Percentiles rank a stretch among this genome's conserved stretches.
These are phyloP conservation scores for Hypena proboscidalis DNA, from an alignment of 2,888 invertebrate species.

Conservation along the genomic window DNA sequence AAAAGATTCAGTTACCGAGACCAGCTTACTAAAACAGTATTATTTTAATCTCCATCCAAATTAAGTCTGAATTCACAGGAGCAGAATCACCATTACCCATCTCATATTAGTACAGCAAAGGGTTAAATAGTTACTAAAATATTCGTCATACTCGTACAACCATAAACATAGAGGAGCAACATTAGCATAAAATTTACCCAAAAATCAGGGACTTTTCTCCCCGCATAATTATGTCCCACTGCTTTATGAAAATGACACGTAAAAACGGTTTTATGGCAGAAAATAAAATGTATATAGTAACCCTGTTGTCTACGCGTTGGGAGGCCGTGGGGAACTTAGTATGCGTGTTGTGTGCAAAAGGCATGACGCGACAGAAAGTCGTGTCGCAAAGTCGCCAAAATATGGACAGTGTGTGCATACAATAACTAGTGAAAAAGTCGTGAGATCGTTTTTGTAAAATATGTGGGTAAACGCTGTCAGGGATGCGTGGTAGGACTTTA, in stretches of 20 bases:
- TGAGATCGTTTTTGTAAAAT: conserved; percentile 21
- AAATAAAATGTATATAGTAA: conserved; percentile 51
- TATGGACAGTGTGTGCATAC: conserved; percentile 43
- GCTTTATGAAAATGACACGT: conserved; percentile 74
- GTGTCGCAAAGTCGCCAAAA: conserved; percentile 40
- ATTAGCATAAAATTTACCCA: conserved; percentile 76
- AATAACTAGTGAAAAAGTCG: conserved; percentile 33
- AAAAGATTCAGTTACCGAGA: no score
- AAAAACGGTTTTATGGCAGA: conserved; percentile 61
- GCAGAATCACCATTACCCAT: conserved; percentile 44
- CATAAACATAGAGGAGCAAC: conserved; percentile 64
- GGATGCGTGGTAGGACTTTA: conserved; percentile 16
- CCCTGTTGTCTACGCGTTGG: conserved; percentile 48
- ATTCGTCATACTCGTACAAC: conserved; percentile 56
- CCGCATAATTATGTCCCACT: conserved; percentile 67
- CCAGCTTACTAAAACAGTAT: conserved; percentile 32
- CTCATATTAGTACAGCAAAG: conserved; percentile 33
- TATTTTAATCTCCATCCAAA: conserved; percentile 46
- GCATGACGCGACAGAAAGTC: conserved; percentile 35
- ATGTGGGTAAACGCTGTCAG: conserved; percentile 30
- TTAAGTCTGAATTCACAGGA: conserved; percentile 43
- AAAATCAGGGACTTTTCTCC: conserved; percentile 66
- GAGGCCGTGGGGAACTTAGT: conserved; percentile 44
- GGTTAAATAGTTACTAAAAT: conserved; percentile 68
- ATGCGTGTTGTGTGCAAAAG: conserved; percentile 42